Evolutionary conservation across 2,113 vertebrate species (phyloP), one percentile per base, ranked within the genome.

Genomic region (Indri indri): DNA sequence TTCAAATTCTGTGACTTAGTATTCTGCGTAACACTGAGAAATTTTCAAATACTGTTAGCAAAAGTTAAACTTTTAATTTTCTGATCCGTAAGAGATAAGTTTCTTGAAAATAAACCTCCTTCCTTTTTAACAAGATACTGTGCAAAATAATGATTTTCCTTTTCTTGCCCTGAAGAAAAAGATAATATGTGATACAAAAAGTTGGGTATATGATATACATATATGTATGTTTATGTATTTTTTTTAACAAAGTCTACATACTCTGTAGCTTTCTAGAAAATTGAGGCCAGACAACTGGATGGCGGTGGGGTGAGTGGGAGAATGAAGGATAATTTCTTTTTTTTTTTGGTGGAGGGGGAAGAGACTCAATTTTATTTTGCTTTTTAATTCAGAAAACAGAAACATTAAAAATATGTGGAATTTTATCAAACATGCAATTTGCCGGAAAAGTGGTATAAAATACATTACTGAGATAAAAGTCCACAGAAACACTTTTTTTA

Each of bases 221-320:
- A 25, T 81, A 10, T n/a, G 45, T 27, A 65, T 61, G 59, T 61
- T 61, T 61, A 61, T 65, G 42, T 34, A 73, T 59, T 73, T 50
- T 66, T 76, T 80, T n/a, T 1, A 47, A 98, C 96, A 97, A 91
- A 95, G 90, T 97, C 87, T 97, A 96, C 65, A 97, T 73, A 73
- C 59, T 93, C 5, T 79, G 11, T n/a, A 89, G 50, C 88, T 86
- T 91, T 97, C 92, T 91, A 97, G 98, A 96, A 95, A 97, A 97
- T 95, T 9, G 9, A 95, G 77, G 82, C 71, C 66, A 18, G 74
- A 87, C 81, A 59, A 79, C 70, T 81, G 79, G 63, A 94, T 6
- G 54, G 32, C 45, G 20, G 27, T 65, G 25, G 57, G 16, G n/a
- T 47, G 73, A 17, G 40, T 57, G 50, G 68, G 61, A 79, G 50